A percentile compares a stretch with the other conserved stretches of the same genome.
These are phyloP conservation scores for Odontamblyopus rebecca DNA, from an alignment of 2,797 vertebrate genomes.

Conservation along the genomic window DNA sequence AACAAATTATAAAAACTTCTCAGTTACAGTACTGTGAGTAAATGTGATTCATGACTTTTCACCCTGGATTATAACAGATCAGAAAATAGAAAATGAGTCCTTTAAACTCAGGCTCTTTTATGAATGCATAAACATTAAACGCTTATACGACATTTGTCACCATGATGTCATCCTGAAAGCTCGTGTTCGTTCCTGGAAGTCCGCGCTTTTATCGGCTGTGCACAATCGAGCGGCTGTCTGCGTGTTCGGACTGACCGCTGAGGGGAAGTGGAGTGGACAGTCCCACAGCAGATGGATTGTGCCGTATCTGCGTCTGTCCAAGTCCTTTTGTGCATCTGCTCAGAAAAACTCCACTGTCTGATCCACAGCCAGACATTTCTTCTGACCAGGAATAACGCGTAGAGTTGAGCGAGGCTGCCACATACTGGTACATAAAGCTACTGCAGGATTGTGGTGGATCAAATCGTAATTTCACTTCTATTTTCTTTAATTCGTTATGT, in stretches of 20 bases:
- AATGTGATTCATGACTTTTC: too few species aligned
- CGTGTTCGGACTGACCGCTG: slow-evolving; percentile 50
- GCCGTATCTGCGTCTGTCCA: slow-evolving; percentile 4
- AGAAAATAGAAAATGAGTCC: too few species aligned
- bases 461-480: neutral
- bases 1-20: too few species aligned
- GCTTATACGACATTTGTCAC: neutral
- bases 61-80: too few species aligned
- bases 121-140: neutral
- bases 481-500: too few species aligned
- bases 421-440: slow-evolving; percentile 48
- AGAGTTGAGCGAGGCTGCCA: slow-evolving; percentile 62
- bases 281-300: slow-evolving; percentile 37
- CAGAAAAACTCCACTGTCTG: slow-evolving; percentile 19
- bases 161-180: slow-evolving; percentile 19
- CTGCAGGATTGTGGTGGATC: slow-evolving; percentile 16
- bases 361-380: slow-evolving; percentile 15
- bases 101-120: neutral
- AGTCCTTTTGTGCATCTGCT: neutral
- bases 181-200: slow-evolving; percentile 57
- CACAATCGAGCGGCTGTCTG: slow-evolving; percentile 62
- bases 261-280: slow-evolving; percentile 45
- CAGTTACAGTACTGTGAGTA: too few species aligned
- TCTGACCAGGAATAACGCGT: neutral
- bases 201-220: slow-evolving; percentile 54